A percentile compares a stretch with the other conserved stretches of the same genome.
Evolutionary conservation across 2,888 invertebrate species (phyloP).

Genomic region (Sthenelais limicola): DNA sequence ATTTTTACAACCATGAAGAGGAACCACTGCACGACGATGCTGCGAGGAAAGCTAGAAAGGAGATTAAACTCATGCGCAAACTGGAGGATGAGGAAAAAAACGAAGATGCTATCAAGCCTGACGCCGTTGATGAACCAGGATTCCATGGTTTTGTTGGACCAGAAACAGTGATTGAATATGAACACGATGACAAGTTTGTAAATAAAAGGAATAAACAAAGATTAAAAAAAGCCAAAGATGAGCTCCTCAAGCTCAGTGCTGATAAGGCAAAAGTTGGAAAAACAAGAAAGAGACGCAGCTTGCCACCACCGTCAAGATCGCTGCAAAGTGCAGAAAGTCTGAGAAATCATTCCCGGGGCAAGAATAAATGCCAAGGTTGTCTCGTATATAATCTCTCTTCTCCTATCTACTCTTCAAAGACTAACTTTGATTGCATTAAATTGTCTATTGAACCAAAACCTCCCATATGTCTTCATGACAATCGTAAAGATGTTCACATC

Average conservation of each 20-base stretch:
- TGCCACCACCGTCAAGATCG: neutral
- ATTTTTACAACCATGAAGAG: conserved; percentile 29
- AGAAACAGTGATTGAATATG: conserved; percentile 26
- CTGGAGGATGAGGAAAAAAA: conserved; percentile 34
- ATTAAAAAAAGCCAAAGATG: conserved; percentile 12
- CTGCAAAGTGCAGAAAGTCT: conserved; percentile 8
- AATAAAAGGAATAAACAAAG: conserved; percentile 21
- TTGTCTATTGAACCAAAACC: conserved; percentile 38
- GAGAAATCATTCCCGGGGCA: neutral
- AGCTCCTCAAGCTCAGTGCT: neutral
- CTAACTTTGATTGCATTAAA: conserved; percentile 40
- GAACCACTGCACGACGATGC: conserved; percentile 8
- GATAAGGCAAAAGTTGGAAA: neutral
- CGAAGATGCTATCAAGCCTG: conserved; percentile 12
- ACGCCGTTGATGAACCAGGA: conserved; percentile 29
- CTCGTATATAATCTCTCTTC: conserved; percentile 5
- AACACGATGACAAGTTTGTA: conserved; percentile 14
- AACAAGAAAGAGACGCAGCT: neutral
- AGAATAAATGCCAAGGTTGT: neutral
- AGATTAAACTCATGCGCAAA: conserved; percentile 10
- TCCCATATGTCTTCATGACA: conserved; percentile 44
- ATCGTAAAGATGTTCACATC: conserved; percentile 44
- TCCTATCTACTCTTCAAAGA: neutral
- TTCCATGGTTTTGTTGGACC: conserved; percentile 33
- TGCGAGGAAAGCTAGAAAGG: conserved; percentile 6